Evolutionary conservation across 2,797 vertebrate species (phyloP).

Genomic region (Schizopygopsis malacanthus): DNA sequence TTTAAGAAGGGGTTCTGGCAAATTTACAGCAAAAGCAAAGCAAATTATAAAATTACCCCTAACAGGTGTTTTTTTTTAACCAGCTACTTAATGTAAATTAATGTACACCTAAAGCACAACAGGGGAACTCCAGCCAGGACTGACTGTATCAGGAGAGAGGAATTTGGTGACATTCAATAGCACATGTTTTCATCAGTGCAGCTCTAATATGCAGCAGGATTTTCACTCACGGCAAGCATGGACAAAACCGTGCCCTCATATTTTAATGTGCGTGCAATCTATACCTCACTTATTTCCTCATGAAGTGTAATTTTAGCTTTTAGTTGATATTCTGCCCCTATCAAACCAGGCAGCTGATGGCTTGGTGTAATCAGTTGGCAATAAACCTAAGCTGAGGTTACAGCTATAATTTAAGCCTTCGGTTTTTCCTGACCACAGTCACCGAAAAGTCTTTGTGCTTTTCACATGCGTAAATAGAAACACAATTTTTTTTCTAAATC

Average conservation of each 20-base stretch:
- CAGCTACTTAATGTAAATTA: constrained; percentile 42
- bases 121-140: constrained; percentile 54
- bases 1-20: background rate
- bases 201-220: constrained; percentile 43
- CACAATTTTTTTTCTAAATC: constrained; percentile 62
- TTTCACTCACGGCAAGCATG: constrained; percentile 46
- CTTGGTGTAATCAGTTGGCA: constrained; percentile 51
- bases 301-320: constrained; percentile 55
- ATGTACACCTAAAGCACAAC: constrained; percentile 18
- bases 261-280: constrained; percentile 28
- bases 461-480: constrained; percentile 72
- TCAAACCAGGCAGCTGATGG: constrained; percentile 42
- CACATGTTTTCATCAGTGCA: constrained; percentile 47
- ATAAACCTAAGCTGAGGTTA: constrained; percentile 52
- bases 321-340: constrained; percentile 48
- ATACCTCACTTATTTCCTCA: constrained; percentile 35
- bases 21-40: background rate
- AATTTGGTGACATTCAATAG: constrained; percentile 59
- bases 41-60: background rate
- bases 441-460: constrained; percentile 37
- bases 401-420: constrained; percentile 50
- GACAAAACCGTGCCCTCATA: constrained; percentile 35
- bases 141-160: constrained; percentile 49
- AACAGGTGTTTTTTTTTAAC: constrained; percentile 34
- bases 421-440: constrained; percentile 45